Conservation (phyloP, 1,140 invertebrate genomes). For the Atopsyche davidsoni region DNA sequence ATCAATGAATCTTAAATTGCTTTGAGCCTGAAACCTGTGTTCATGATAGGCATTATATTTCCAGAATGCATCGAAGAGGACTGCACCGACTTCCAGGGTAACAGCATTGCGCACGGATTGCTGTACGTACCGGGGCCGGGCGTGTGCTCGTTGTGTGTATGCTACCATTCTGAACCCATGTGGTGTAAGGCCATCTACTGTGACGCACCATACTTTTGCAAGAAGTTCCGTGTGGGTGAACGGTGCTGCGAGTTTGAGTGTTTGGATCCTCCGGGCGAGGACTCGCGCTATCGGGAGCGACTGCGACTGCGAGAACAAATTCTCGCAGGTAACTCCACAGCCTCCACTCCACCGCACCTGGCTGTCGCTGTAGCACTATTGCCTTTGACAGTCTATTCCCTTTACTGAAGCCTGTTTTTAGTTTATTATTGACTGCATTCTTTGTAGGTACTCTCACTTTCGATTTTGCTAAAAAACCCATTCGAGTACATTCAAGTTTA, state of each 20-base stretch:
- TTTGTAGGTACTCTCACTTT: too few relatives aligned
- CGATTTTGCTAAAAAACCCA: too few relatives aligned
- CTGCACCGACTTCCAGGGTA: slow-evolving; percentile 74
- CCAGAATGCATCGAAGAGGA: slow-evolving; percentile 64
- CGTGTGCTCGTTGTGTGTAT: slow-evolving; percentile 79
- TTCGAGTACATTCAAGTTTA: too few relatives aligned
- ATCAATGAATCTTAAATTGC: too few relatives aligned
- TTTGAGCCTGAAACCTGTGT: too few relatives aligned
- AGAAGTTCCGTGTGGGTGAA: slow-evolving; percentile 67
- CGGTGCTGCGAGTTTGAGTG: slow-evolving; percentile 73
- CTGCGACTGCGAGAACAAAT: slow-evolving; percentile 51
- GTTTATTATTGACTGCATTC: too few relatives aligned
- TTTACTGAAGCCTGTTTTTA: too few relatives aligned
- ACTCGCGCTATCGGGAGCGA: slow-evolving; percentile 51
- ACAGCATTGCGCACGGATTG: slow-evolving; percentile 66
- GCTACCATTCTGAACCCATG: slow-evolving; percentile 76
- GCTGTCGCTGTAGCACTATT: too few relatives aligned
- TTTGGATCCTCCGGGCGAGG: slow-evolving; percentile 60
- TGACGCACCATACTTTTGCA: slow-evolving; percentile 73
- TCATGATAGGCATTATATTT: too few relatives aligned
- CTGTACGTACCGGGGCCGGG: slow-evolving; percentile 78
- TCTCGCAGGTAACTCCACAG: slow-evolving; percentile 51
- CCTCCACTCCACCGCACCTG: slow-evolving; percentile 27
- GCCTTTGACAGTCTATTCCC: too few relatives aligned
- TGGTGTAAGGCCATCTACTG: slow-evolving; percentile 85